Conservation (phyloP, 2,797 vertebrate species). For the Argyrosomus regius region DNA sequence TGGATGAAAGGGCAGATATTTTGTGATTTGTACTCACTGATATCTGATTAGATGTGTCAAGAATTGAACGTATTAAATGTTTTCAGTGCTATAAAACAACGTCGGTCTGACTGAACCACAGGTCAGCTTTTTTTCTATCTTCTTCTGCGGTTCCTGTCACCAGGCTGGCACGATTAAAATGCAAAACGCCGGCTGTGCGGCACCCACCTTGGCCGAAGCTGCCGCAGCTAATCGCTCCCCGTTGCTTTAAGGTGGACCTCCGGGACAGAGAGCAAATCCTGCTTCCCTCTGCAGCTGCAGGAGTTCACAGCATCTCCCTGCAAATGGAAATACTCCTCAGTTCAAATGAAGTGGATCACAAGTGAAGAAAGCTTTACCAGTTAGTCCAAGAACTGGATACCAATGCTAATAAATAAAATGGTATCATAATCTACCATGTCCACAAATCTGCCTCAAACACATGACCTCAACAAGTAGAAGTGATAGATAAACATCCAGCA, state of each 20-base stretch:
- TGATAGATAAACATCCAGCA: background rate
- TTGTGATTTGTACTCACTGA: background rate
- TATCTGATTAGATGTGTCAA: background rate
- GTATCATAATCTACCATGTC: no score
- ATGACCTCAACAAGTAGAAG: background rate
- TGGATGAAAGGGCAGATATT: background rate
- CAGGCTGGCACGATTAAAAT: constrained; percentile 79
- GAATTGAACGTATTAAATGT: background rate
- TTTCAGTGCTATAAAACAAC: background rate
- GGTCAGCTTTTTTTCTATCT: background rate
- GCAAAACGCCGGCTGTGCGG: constrained; percentile 70
- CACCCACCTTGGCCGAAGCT: constrained; percentile 70
- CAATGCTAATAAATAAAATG: no score
- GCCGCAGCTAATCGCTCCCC: constrained; percentile 79
- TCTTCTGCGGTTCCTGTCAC: constrained; percentile 7
- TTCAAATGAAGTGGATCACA: background rate
- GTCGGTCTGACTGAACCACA: fast-evolving
- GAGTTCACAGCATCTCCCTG: constrained; percentile 36
- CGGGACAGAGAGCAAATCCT: constrained; percentile 76
- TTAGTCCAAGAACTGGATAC: no score
- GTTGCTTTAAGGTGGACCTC: constrained; percentile 84
- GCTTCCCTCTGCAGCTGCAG: constrained; percentile 29
- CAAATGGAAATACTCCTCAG: constrained; percentile 20
- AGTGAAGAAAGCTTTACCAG: background rate
- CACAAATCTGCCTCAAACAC: background rate